Conservation (phyloP, 2,113 vertebrate species). For the human region DNA sequence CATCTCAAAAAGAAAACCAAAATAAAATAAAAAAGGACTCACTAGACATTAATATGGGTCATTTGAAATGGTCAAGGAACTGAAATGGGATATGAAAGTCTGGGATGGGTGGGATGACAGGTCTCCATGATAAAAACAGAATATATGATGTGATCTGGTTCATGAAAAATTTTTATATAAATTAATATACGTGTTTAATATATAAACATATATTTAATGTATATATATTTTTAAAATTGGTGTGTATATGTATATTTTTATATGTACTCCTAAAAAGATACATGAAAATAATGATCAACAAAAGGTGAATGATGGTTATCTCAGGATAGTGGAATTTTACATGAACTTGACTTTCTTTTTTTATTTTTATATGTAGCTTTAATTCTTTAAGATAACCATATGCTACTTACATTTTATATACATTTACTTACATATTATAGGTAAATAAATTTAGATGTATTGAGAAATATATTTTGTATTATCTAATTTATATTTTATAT, state of each 20-base stretch:
- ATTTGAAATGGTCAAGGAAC: not conserved
- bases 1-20: too few species aligned
- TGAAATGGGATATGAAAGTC: not conserved
- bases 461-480: not conserved
- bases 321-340: not conserved
- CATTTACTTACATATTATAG: not conserved
- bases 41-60: not conserved
- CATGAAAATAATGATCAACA: slow-evolving; percentile 6
- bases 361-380: not conserved
- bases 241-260: not conserved
- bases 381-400: not conserved
- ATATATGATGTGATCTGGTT: not conserved
- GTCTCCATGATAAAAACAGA: not conserved
- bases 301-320: not conserved
- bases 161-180: not conserved
- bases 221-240: not conserved
- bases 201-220: not conserved
- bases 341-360: not conserved
- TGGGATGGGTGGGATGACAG: not conserved
- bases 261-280: not conserved
- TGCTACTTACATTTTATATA: not conserved
- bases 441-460: not conserved
- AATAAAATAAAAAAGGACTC: not conserved
- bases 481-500: not conserved
- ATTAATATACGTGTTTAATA: not conserved